Evolutionary conservation across 2,888 invertebrate genomes (phyloP), one percentile per base, ranked within the genome.

Genomic region (Altica lythri): DNA sequence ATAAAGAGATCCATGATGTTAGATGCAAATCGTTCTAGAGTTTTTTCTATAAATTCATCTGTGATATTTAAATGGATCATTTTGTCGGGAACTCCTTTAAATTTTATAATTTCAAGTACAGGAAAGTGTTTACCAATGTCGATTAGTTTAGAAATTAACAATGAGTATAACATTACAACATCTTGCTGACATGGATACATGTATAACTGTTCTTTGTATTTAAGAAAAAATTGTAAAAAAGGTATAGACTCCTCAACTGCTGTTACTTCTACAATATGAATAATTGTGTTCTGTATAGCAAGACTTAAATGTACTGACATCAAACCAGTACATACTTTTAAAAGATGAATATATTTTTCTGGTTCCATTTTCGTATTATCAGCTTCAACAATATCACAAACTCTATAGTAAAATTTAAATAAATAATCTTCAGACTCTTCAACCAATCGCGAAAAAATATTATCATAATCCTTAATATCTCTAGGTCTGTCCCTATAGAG

Each of bases 211-310:
- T 66, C 62, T 19, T 64, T 55, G 43, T 68, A 70, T 27, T 59
- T 61, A 18, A 72, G 57, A 2, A 68, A 67, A 4, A 90, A 68
- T 55, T 82, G 80, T 38, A 90, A 73, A 65, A 83, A 81, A 0
- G 89, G 87, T 43, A 86, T 81, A 30, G 75, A 73, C 3, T 80
- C 75, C 1, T 80, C 76, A 60, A 80, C 74, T 48, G 78, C 76
- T 6, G 86, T 78, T 4, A 80, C 74, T 1, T 81, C 77, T 53
- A 86, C 79, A 4, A 90, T 75, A 59, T 83, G 80, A 34, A 83
- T 77, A 37, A 90, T 83, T 4, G 89, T 88, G 46, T 81, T 78
- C 43, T 84, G 81, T 78, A 89, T 85, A 22, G 86, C 68, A 64
- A 84, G 82, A 63, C 86, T 83, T 62, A 90, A 81, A 72, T 86